A percentile compares a stretch with the other conserved stretches of the same genome.
phyloP scores from a whole-genome alignment of 2,113 vertebrate genomes.

The Cynocephalus volans region DNA sequence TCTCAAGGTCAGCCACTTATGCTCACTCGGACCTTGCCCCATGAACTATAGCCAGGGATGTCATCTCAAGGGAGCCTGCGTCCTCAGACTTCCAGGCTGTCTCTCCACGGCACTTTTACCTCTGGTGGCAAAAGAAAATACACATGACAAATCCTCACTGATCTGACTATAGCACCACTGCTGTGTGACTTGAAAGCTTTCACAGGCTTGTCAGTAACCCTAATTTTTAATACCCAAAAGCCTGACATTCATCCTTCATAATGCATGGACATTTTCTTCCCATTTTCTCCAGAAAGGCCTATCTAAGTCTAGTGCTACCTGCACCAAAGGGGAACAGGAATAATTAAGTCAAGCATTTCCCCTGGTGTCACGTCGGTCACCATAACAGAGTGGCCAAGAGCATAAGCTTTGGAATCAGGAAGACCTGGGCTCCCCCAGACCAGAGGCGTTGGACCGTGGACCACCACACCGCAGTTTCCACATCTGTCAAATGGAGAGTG shows the following conservation, averaged over 20 bases:
- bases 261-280: not conserved
- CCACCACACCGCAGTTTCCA: not conserved
- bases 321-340: not conserved
- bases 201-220: not conserved
- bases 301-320: not conserved
- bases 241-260: not conserved
- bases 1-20: not conserved
- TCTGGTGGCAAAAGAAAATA: not conserved
- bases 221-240: not conserved
- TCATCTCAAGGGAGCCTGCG: not conserved
- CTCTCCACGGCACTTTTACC: no score
- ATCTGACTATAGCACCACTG: not conserved
- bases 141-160: not conserved
- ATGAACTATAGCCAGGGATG: no score
- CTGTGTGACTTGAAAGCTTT: not conserved
- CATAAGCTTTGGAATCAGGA: not conserved
- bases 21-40: not conserved
- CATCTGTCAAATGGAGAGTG: not conserved
- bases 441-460: fast-evolving
- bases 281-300: not conserved
- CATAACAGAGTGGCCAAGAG: not conserved
- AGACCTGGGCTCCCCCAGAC: not conserved
- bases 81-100: not conserved
- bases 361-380: fast-evolving
- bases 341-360: no score